phyloP scores from a whole-genome alignment of 2,113 vertebrate genomes.

The Phyllopteryx taeniolatus region DNA sequence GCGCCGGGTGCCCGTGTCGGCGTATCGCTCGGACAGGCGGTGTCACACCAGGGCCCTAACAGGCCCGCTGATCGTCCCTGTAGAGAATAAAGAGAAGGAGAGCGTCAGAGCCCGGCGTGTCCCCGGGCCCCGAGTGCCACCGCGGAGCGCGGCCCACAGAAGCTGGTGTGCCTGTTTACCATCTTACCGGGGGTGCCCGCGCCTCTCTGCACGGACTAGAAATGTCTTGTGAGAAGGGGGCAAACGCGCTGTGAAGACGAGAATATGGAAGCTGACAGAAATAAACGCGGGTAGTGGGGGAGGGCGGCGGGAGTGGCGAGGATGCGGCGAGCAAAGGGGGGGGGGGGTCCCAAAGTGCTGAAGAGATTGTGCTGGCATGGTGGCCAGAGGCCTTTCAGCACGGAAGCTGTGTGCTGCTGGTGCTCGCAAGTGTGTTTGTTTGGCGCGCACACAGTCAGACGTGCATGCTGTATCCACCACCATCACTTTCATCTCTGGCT shows the following conservation, averaged over 20 bases:
- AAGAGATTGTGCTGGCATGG: slow-evolving; percentile 74
- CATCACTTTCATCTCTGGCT: slow-evolving; percentile 26
- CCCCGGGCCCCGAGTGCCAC: slow-evolving; percentile 48
- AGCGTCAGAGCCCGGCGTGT: slow-evolving; percentile 54
- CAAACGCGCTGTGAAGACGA: slow-evolving; percentile 73
- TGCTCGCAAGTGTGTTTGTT: slow-evolving; percentile 39
- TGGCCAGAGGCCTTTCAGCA: slow-evolving; percentile 70
- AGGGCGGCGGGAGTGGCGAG: slow-evolving; percentile 38
- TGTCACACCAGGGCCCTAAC: slow-evolving; percentile 64
- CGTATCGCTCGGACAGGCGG: slow-evolving; percentile 63
- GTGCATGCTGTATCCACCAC: slow-evolving; percentile 11
- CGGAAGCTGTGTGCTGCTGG: slow-evolving; percentile 51
- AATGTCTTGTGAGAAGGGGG: slow-evolving; percentile 62
- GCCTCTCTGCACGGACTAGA: slow-evolving; percentile 59
- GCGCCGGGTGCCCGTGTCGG: slow-evolving; percentile 46
- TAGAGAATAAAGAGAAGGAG: slow-evolving; percentile 58
- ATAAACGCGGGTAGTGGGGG: slow-evolving; percentile 66
- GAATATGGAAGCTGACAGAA: slow-evolving; percentile 81
- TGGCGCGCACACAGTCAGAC: slow-evolving; percentile 26
- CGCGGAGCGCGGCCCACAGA: slow-evolving; percentile 48
- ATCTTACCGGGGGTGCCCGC: slow-evolving; percentile 63
- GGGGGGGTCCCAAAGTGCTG: slow-evolving; percentile 50
- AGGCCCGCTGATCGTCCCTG: slow-evolving; percentile 59
- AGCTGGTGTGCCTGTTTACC: slow-evolving; percentile 70
- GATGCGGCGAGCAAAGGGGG: slow-evolving; percentile 35